These are phyloP conservation scores for Sturmia bella DNA, from an alignment of 2,888 invertebrate species.

Conservation along the genomic window DNA sequence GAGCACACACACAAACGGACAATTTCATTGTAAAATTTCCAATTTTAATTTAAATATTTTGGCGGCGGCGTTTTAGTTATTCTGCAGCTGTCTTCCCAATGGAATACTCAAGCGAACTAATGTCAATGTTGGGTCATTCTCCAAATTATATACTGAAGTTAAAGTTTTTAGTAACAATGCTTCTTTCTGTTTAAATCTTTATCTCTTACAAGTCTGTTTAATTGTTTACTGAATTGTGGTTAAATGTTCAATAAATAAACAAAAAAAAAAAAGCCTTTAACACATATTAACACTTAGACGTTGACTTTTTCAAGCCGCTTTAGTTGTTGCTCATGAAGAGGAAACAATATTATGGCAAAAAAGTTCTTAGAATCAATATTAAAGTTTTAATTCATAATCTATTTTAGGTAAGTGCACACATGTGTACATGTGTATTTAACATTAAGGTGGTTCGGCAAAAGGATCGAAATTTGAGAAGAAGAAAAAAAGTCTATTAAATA, in stretches of 20 bases:
- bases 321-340: conserved; percentile 1
- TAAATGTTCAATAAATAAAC: conserved; percentile 26
- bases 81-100: conserved; percentile 54
- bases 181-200: conserved; percentile 33
- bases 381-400: conserved; percentile 28
- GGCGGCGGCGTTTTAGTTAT: background rate
- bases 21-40: conserved; percentile 71
- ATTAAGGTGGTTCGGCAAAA: conserved; percentile 15
- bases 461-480: background rate
- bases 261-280: conserved; percentile 31
- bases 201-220: conserved; percentile 28
- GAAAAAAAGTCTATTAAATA: too few species aligned
- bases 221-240: conserved; percentile 59
- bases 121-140: conserved; percentile 46
- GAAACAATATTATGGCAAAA: conserved; percentile 13
- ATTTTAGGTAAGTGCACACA: conserved; percentile 13
- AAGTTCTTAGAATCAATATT: conserved; percentile 35
- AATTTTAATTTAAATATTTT: conserved; percentile 11
- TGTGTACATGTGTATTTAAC: conserved; percentile 14
- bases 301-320: conserved; percentile 17
- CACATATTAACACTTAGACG: conserved; percentile 64
- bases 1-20: conserved; percentile 46
- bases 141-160: conserved; percentile 60
- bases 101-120: conserved; percentile 71
- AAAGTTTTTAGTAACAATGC: conserved; percentile 43